A percentile compares a stretch with the other conserved stretches of the same genome.
These are phyloP conservation scores for Ifrita kowaldi DNA, from an alignment of 2,113 vertebrate species.

Conservation along the genomic window DNA sequence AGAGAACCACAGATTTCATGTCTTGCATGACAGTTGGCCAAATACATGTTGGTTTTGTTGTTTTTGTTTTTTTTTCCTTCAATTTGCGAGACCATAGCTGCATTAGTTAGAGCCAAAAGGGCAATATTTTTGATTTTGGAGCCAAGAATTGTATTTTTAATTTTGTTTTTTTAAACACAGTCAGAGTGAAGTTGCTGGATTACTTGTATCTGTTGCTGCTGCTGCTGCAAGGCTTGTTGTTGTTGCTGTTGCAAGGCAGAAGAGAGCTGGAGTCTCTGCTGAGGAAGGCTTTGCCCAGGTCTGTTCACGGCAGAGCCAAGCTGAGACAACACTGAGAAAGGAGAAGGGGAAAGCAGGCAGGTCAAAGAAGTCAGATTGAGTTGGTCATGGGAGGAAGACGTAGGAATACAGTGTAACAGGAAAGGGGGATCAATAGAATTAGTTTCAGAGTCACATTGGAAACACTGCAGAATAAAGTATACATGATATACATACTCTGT, in stretches of 20 bases:
- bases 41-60: not conserved
- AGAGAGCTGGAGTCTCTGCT: constrained; percentile 91
- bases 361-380: constrained; percentile 61
- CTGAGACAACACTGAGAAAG: constrained; percentile 93
- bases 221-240: constrained; percentile 77
- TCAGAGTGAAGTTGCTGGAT: constrained; percentile 88
- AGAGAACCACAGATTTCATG: constrained; percentile 7
- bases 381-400: constrained; percentile 65
- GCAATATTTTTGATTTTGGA: constrained; percentile 44
- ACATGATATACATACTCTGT: constrained; percentile 29
- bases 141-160: constrained; percentile 61
- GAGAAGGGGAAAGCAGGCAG: constrained; percentile 75
- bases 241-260: constrained; percentile 80
- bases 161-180: constrained; percentile 54
- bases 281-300: constrained; percentile 90
- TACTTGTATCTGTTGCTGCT: constrained; percentile 98
- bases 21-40: not conserved
- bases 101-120: not conserved
- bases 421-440: constrained; percentile 74
- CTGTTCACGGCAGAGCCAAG: constrained; percentile 95
- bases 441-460: constrained; percentile 69
- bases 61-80: not conserved
- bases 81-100: not conserved
- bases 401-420: constrained; percentile 72
- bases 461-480: constrained; percentile 52